Base-by-base conservation (phyloP, 2,888 invertebrate genomes). In the Ischnus inquisitorius region DNA sequence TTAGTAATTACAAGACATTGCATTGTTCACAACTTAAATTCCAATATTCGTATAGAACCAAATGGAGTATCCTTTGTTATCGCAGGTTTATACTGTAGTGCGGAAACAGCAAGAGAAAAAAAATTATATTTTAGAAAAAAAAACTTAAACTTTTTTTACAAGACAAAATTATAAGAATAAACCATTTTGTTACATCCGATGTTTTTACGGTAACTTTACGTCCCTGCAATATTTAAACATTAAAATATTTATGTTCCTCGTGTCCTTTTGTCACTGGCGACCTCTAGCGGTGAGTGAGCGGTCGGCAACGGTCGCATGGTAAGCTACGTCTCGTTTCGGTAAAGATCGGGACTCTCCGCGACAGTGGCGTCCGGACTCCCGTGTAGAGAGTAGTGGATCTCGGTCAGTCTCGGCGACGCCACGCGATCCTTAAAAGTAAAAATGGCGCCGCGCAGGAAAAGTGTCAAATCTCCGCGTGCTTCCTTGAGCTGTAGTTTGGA, bases 361-460 rank as follows among this genome's bases (percentile, higher is more conserved):
- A 25, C 12, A 14, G 12, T 25, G 5, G 25, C 60, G 14, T 28
- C 5, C 46, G 12, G 6, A 46, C 6, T 12, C n/a, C 46, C 60
- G 60, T 28, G n/a, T 25, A 28, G 60, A 28, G 60, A 34, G 46
- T 12, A 14, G 46, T 8, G 12, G 2, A 46, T 3, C 34, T 34
- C 28, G 60, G 28, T 25, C 28, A 14, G 41, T 14, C 25, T 25
- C 60, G 48, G 12, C 43, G 76, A 69, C 67, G 77, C 57, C 41
- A 68, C 67, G 43, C 68, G 60, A 46, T 51, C 43, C 46, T 39
- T 34, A 28, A 72, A 79, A 62, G 57, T 74, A 65, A 90, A 90
- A 87, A 92, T 92, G 92, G 92, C 92, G 87, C 92, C 92, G 67
- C 90, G 91, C 28, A 88, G 86, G 74, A 92, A 91, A 87, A 89